A percentile compares a stretch with the other conserved stretches of the same genome.
phyloP scores from a whole-genome alignment of 2,888 invertebrate species.

The Harpalus rufipes region DNA sequence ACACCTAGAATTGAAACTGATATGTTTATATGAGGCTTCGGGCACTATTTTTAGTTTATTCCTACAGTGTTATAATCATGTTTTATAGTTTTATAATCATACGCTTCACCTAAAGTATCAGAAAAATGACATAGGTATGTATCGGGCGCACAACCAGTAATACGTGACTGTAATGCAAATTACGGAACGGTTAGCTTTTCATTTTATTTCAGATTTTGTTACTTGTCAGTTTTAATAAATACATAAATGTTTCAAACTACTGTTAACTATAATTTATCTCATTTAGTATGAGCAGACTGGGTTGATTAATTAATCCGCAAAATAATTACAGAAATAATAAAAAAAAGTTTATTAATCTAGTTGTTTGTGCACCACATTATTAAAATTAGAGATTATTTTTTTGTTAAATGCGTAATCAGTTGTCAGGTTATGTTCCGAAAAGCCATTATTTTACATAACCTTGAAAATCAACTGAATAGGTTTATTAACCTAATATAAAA shows the following conservation, averaged over 20 bases:
- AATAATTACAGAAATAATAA: background rate
- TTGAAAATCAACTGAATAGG: too few relatives aligned
- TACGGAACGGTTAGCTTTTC: background rate
- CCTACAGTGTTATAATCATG: constrained; percentile 41
- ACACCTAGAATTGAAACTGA: constrained; percentile 49
- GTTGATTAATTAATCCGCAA: background rate
- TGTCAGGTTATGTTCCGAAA: too few relatives aligned
- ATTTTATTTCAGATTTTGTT: constrained; percentile 1
- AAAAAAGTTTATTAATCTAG: background rate
- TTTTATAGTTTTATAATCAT: constrained; percentile 28
- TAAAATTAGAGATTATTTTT: too few relatives aligned
- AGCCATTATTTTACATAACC: too few relatives aligned
- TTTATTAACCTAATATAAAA: too few relatives aligned
- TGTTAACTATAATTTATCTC: background rate
- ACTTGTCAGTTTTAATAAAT: too few relatives aligned
- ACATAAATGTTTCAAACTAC: background rate
- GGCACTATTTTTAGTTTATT: constrained; percentile 52
- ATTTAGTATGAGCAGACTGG: background rate
- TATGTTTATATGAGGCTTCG: constrained; percentile 57
- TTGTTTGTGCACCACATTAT: too few relatives aligned
- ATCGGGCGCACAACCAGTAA: constrained; percentile 4
- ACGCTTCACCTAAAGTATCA: background rate
- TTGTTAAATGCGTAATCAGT: too few relatives aligned
- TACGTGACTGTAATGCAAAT: background rate
- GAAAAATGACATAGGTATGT: background rate